Base-by-base conservation (phyloP, 1,140 invertebrate genomes). In the Platorchestia sp. region DNA sequence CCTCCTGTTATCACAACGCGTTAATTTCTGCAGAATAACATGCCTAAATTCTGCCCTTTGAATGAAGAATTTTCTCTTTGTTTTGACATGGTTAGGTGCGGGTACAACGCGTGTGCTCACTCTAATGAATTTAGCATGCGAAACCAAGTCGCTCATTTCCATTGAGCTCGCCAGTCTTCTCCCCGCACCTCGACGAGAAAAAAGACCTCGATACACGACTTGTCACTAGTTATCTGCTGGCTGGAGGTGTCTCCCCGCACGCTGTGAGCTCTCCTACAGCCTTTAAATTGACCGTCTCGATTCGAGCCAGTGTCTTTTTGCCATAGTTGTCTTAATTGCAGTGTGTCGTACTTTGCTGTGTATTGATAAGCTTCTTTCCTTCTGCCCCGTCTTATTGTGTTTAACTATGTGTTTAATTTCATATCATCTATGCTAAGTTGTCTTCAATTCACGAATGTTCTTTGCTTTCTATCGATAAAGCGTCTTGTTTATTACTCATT, bases 201-300 rank as follows among this genome's bases (percentile, higher is more conserved):
- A 93, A 45, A 45, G 43, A 44, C 45, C 0, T 40, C 14, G 6
- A 10, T 93, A 93, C 91, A 93, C 41, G 45, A 93, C 91, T 93
- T 93, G 91, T 93, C 91, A 40, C 91, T 93, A 42, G 91, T 47
- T 93, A 93, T 93, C 91, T 93, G 40, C 45, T 45, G 14, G 41
- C 41, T 90, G 87, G 87, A 42, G 44, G 45, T 45, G 45, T 93
- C 91, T 45, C 45, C 22, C 91, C 10, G 91, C 45, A 7, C 41
- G 87, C 59, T 75, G 14, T 1, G 59, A 75, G 59, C 59, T 75
- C 59, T 89, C 0, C 87, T 42, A 41, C 41, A 42, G 87, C 36
- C 27, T 0, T 89, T 44, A 42, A 89, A 89, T 89, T 89, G 87
- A 89, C 87, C 43, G 87, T 89, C 87, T 7, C 43, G 87, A 41